Percentiles rank a stretch among this genome's conserved stretches.
These are phyloP conservation scores for Siniperca undulata DNA, from an alignment of 2,797 vertebrate genomes.

Conservation along the genomic window DNA sequence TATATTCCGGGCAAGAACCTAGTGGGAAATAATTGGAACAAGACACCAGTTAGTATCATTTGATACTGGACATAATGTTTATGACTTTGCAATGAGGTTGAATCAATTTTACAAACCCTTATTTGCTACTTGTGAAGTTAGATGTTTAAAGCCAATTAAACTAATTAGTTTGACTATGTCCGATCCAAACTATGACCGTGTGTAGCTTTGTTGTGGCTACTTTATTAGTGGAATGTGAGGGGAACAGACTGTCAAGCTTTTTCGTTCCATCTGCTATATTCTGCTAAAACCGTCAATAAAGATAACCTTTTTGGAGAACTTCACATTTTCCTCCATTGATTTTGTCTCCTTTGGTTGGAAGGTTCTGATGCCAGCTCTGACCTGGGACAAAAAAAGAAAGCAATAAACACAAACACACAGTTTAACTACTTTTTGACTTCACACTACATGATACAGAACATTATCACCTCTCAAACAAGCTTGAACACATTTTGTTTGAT, in stretches of 20 bases:
- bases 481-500: slow-evolving; percentile 12
- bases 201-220: slow-evolving; percentile 46
- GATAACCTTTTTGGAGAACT: slow-evolving; percentile 95
- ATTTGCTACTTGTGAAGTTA: slow-evolving; percentile 60
- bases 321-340: slow-evolving; percentile 90
- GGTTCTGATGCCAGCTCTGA: slow-evolving; percentile 92
- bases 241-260: slow-evolving; percentile 1
- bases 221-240: slow-evolving; percentile 42
- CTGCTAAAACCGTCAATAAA: slow-evolving; percentile 4
- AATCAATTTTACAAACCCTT: slow-evolving; percentile 72
- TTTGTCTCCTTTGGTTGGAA: slow-evolving; percentile 91
- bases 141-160: slow-evolving; percentile 70
- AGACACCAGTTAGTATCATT: slow-evolving; percentile 77
- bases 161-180: slow-evolving; percentile 55
- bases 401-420: not conserved
- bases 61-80: slow-evolving; percentile 77
- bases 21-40: slow-evolving; percentile 79
- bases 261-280: slow-evolving; percentile 51
- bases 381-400: slow-evolving; percentile 75
- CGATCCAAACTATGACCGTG: slow-evolving; percentile 41
- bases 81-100: slow-evolving; percentile 74
- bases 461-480: slow-evolving; percentile 10
- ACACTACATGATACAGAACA: not conserved
- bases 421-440: not conserved
- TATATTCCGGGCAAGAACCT: slow-evolving; percentile 96